Evolutionary conservation across 2,113 vertebrate species (phyloP), one percentile per base, ranked within the genome.

Genomic region (Podocnemis expansa): DNA sequence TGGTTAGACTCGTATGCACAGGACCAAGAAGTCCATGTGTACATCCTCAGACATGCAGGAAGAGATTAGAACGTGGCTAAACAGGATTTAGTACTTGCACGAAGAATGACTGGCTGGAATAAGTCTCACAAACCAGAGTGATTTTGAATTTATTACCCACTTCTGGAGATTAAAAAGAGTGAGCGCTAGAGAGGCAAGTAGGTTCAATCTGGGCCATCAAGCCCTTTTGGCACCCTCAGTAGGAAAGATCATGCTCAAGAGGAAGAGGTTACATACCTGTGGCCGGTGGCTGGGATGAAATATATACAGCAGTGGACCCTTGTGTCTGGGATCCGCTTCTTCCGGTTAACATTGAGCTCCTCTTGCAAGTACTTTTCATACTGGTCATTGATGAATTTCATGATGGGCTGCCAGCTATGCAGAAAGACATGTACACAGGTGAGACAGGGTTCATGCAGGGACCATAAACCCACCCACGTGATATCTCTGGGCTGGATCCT

Each of bases 241-340:
- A 56, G 38, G 25, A 38, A 51, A 17, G 47, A 22, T 7, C 41
- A 8, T 25, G 12, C n/a, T 63, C 27, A 80, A 3, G 2, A 45
- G 29, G 60, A 82, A 10, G 8, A 1, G 87, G 56, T 85, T 94
- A 98, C 99, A 21, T 97, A 99, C 99, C 99, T 98, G 98, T 99
- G 99, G 96, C 99, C 99, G 0, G 99, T 99, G 93, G 99, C 99
- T 1, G 99, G 99, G 93, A 99, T 99, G 98, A 99, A 99, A 98
- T 99, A 99, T 96, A 99, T 99, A 97, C 99, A 99, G 97, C 99
- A 99, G 97, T 99, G 99, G 43, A 99, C 99, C 4, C 99, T 97
- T 1, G 99, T 99, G 98, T 99, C 99, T 0, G 99, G 99, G 96
- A 99, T 99, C 88, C 98, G 98, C 93, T 99, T 99, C 98, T 99